Base-by-base conservation (phyloP, 1,140 invertebrate species). In the Hirudo medicinalis region DNA sequence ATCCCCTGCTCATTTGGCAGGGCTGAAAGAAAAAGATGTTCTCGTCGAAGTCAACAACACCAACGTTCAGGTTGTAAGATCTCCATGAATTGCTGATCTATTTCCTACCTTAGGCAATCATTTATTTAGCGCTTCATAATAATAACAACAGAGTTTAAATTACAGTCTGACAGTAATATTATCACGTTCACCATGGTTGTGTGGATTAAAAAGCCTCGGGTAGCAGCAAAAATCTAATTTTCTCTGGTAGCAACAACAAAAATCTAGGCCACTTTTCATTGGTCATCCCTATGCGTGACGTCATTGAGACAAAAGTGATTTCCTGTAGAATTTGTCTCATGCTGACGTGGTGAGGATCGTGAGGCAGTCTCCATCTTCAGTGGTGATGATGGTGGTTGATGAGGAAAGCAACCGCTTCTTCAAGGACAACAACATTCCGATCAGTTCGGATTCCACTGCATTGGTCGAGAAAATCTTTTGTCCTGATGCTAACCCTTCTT, bases 1-100 rank as follows among this genome's bases (percentile, higher is more conserved):
- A 27, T 94, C 91, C 5, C 95, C 95, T 17, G 94, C 94, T 11
- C 89, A 94, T 79, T 83, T 86, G 0, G 92, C 94, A 15, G 93
- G 94, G 4, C 82, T 98, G 20, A 86, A 87, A 71, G 88, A 92
- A 80, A 91, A 91, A 29, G 94, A 98, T 82, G 86, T 91, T 53
- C 96, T 98, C 78, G 85, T 97, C 68, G 85, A 86, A 75, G 84
- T 86, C 2, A 85, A 86, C 75, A 83, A 80, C 8, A 74, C 76
- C 43, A 83, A 91, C 22, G 69, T 70, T 32, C 22, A 63, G 57
- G 57, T 63, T 8, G 15, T 36, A 36, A 36, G 2, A 36, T 36
- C 2, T 36, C 6, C 32, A 6, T 36, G 32, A 36, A 36, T 36
- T 36, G 32, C 6, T 3, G 2, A 36, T 36, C 32, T 36, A 36